These are phyloP conservation scores for Serripes groenlandicus DNA, from an alignment of 2,888 invertebrate genomes.

Conservation along the genomic window DNA sequence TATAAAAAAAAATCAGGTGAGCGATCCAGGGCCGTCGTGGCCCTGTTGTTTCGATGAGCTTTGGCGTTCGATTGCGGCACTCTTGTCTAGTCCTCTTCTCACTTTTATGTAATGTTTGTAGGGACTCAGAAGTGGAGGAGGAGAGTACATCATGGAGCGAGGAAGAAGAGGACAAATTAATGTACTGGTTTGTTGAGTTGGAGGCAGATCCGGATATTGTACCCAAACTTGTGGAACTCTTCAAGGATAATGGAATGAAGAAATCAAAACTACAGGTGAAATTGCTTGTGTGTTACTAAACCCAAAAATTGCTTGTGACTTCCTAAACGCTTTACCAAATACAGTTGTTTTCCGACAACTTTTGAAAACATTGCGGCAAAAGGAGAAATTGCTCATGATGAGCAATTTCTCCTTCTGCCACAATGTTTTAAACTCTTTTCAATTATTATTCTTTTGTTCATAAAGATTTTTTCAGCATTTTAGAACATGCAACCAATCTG, in stretches of 20 bases:
- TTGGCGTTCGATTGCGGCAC: too few species aligned
- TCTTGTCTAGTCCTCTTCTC: too few species aligned
- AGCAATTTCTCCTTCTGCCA: neutral
- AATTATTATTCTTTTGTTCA: too few species aligned
- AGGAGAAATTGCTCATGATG: neutral
- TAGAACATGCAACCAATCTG: too few species aligned
- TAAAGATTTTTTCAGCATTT: too few species aligned
- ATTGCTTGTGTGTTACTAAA: neutral
- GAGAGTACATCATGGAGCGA: slow-evolving; percentile 43
- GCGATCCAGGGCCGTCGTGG: too few species aligned
- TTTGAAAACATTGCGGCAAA: neutral
- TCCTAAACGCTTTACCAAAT: neutral
- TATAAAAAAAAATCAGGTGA: too few species aligned
- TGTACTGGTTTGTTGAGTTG: slow-evolving; percentile 52
- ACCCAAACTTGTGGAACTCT: slow-evolving; percentile 32
- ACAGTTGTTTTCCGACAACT: neutral
- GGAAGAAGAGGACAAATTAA: slow-evolving; percentile 53
- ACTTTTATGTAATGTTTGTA: too few species aligned
- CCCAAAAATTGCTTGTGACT: too few species aligned
- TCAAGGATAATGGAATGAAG: slow-evolving; percentile 52
- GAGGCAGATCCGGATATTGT: slow-evolving; percentile 39
- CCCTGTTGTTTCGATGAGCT: too few species aligned
- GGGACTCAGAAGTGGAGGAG: slow-evolving; percentile 21
- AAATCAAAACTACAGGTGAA: slow-evolving; percentile 60
- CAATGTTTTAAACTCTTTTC: too few species aligned